phyloP scores from a whole-genome alignment of 2,888 invertebrate species.

The Sphecodes monilicornis region DNA sequence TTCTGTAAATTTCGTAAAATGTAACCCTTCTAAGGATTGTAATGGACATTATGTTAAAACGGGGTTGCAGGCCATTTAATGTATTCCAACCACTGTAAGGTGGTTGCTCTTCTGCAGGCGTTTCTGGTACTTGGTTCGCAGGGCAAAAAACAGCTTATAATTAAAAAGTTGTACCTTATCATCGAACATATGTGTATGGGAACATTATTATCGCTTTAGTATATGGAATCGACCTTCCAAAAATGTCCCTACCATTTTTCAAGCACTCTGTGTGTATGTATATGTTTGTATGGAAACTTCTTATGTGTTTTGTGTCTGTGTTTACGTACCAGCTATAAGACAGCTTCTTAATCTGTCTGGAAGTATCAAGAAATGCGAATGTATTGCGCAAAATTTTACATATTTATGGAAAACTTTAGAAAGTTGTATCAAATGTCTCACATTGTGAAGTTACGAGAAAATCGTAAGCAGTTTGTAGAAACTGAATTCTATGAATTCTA shows the following conservation, averaged over 20 bases:
- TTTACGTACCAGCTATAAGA: not conserved
- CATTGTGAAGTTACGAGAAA: not conserved
- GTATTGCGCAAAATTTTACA: not conserved
- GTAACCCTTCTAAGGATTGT: not conserved
- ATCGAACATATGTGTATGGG: not conserved
- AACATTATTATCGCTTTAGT: not conserved
- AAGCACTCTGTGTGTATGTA: not conserved
- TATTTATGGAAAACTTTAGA: not conserved
- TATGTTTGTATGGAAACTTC: not conserved
- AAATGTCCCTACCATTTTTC: not conserved
- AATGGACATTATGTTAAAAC: not conserved
- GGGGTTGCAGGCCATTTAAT: not conserved
- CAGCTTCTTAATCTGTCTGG: conserved; percentile 5
- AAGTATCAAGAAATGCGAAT: not conserved
- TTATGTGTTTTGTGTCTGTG: not conserved
- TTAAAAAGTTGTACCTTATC: not conserved
- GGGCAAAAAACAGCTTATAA: not conserved
- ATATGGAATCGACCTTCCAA: not conserved
- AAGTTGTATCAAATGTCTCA: not conserved
- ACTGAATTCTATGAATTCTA: not conserved
- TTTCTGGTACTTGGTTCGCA: not conserved
- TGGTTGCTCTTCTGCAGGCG: not conserved
- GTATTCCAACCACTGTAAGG: not conserved
- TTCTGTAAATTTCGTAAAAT: not conserved
- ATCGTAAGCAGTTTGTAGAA: not conserved